These are phyloP conservation scores for Listronotus oregonensis DNA, from an alignment of 1,140 invertebrate genomes.

Conservation along the genomic window DNA sequence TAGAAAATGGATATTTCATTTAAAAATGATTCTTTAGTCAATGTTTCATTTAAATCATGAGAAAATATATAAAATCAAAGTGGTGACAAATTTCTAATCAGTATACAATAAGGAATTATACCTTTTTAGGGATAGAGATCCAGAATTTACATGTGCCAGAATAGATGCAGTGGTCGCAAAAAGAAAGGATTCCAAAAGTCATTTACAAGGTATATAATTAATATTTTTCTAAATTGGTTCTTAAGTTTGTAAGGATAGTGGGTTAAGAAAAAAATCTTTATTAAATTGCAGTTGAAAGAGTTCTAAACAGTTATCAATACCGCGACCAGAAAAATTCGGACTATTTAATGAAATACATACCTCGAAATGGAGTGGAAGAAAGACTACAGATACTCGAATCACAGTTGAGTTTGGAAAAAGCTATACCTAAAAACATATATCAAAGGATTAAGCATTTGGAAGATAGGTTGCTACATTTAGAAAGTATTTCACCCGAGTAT, in stretches of 20 bases:
- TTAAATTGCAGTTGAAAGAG: constrained; percentile 61
- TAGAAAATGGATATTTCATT: no score
- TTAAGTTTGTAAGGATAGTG: no score
- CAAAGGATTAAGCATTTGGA: constrained; percentile 69
- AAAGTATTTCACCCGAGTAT: constrained; percentile 74
- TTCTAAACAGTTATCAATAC: constrained; percentile 61
- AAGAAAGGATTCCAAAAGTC: constrained; percentile 69
- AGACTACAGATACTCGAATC: constrained; percentile 63
- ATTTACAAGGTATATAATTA: constrained; percentile 65
- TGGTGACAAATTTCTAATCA: no score
- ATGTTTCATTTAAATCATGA: no score
- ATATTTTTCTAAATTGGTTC: no score
- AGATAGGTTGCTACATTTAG: constrained; percentile 67
- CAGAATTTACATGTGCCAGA: constrained; percentile 65
- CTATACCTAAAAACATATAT: constrained; percentile 64
- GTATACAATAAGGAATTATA: no score
- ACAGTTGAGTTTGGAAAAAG: constrained; percentile 60
- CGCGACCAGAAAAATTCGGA: constrained; percentile 49
- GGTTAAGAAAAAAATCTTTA: no score
- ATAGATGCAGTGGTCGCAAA: constrained; percentile 68
- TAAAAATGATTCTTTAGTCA: no score
- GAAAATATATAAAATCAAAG: no score
- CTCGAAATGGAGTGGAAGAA: constrained; percentile 61
- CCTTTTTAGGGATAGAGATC: constrained; percentile 45
- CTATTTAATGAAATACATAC: constrained; percentile 49